Conservation (phyloP, 2,113 vertebrate species). For the Pluvialis apricaria region DNA sequence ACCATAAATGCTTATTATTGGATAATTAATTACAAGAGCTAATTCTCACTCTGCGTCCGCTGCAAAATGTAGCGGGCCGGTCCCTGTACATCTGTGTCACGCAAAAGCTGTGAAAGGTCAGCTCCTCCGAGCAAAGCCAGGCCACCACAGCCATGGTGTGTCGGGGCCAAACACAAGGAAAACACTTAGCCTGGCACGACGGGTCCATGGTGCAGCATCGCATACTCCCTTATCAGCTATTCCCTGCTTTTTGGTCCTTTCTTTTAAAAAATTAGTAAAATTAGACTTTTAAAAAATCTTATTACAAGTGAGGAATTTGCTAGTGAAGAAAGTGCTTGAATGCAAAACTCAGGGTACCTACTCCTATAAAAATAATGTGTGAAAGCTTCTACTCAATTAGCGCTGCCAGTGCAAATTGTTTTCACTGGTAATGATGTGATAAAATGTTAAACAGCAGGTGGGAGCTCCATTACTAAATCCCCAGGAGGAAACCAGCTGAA, state of each 20-base stretch:
- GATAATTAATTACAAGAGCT: fast-evolving
- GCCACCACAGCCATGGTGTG: neutral
- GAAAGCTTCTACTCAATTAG: conserved; percentile 29
- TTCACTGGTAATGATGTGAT: neutral
- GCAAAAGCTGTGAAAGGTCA: neutral
- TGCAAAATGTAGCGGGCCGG: fast-evolving
- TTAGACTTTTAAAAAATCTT: neutral
- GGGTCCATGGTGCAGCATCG: fast-evolving
- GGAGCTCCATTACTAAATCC: conserved; percentile 49
- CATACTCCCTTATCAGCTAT: neutral
- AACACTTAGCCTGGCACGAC: fast-evolving
- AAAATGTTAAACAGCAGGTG: conserved; percentile 45
- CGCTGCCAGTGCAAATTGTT: neutral
- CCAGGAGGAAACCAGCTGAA: conserved; percentile 42
- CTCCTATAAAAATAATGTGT: conserved; percentile 5
- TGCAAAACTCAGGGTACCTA: neutral
- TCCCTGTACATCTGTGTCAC: fast-evolving
- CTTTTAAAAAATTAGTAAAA: neutral
- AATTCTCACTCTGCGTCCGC: fast-evolving
- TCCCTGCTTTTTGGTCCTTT: neutral
- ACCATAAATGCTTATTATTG: neutral
- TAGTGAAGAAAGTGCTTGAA: fast-evolving
- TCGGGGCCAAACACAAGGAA: neutral
- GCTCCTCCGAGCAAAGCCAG: neutral
- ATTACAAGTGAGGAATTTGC: neutral